phyloP scores from a whole-genome alignment of 2,888 invertebrate genomes.

The Mellilla xanthometata region DNA sequence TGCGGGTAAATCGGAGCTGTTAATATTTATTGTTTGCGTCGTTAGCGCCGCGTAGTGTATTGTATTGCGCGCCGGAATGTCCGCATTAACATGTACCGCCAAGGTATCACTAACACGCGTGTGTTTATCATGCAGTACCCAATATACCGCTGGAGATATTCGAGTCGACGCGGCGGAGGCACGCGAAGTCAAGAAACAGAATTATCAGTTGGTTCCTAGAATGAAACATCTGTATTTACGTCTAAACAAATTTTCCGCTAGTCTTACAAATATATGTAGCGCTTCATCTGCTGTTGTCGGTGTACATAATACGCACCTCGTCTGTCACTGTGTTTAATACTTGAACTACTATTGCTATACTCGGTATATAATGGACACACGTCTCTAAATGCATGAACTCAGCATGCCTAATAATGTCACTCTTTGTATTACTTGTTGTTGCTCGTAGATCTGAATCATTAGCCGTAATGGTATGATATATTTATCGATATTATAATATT shows the following conservation, averaged over 20 bases:
- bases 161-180: conserved; percentile 80
- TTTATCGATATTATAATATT: conserved; percentile 7
- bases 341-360: conserved; percentile 43
- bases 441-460: conserved; percentile 54
- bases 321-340: conserved; percentile 51
- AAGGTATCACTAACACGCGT: conserved; percentile 71
- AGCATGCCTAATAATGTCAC: conserved; percentile 63
- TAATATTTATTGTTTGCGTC: conserved; percentile 21
- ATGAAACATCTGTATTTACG: conserved; percentile 63
- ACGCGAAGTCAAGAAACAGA: conserved; percentile 81
- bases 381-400: conserved; percentile 62
- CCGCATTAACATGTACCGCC: conserved; percentile 37
- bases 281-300: conserved; percentile 61
- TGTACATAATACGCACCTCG: conserved; percentile 48
- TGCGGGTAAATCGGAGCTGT: conserved; percentile 21
- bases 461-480: conserved; percentile 28
- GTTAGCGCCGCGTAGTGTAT: conserved; percentile 23
- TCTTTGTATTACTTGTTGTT: conserved; percentile 31
- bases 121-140: conserved; percentile 82
- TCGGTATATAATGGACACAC: conserved; percentile 51
- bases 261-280: conserved; percentile 61
- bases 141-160: conserved; percentile 82
- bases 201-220: conserved; percentile 83
- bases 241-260: conserved; percentile 66
- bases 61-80: conserved; percentile 34